phyloP scores from a whole-genome alignment of 2,113 vertebrate species.

The Lophura nycthemera region DNA sequence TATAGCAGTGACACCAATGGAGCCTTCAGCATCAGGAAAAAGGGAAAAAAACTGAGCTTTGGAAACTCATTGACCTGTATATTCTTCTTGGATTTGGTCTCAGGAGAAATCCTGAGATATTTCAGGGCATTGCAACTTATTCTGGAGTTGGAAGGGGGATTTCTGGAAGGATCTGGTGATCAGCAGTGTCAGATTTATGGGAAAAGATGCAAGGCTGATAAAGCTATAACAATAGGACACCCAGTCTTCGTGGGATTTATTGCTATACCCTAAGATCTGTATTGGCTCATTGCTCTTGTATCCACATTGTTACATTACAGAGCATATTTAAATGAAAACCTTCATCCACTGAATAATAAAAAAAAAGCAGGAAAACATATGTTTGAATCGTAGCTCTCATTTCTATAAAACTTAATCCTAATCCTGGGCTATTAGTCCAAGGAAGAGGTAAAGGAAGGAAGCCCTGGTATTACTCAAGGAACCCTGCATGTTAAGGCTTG shows the following conservation, averaged over 20 bases:
- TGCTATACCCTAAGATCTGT: not conserved
- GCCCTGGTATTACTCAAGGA: not conserved
- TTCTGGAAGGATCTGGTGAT: not conserved
- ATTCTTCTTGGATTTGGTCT: not conserved
- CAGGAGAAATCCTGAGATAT: not conserved
- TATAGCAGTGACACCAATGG: not conserved
- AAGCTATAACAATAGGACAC: not conserved
- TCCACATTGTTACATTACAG: not conserved
- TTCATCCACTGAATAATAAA: not conserved
- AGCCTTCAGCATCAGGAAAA: not conserved
- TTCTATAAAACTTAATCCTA: conserved; percentile 13
- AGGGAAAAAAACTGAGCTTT: not conserved
- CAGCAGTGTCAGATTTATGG: not conserved
- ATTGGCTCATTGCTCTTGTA: not conserved
- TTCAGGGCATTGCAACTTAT: not conserved
- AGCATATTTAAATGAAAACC: not conserved
- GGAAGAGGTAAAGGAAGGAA: not conserved
- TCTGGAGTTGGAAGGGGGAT: not conserved
- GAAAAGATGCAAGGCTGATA: not conserved
- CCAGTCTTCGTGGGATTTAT: not conserved
- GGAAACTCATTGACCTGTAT: not conserved
- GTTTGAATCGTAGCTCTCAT: not conserved
- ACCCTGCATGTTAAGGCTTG: not conserved
- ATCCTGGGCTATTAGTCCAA: not conserved
- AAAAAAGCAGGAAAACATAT: not conserved